phyloP scores from a whole-genome alignment of 2,888 invertebrate species.

The Chaitophorus viminalis region DNA sequence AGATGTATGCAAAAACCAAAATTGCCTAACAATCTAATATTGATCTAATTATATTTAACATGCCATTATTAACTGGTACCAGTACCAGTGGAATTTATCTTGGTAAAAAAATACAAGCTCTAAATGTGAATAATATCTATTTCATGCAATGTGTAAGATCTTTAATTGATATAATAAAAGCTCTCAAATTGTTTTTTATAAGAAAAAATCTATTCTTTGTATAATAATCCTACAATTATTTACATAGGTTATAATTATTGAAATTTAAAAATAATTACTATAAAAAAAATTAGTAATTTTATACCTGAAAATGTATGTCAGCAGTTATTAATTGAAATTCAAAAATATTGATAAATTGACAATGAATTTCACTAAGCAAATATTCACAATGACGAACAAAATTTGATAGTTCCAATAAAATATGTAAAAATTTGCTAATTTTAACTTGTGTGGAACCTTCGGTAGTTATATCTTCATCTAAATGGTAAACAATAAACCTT shows the following conservation, averaged over 20 bases:
- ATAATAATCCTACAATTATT: background rate
- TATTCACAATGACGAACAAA: conserved; percentile 78
- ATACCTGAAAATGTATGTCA: conserved; percentile 66
- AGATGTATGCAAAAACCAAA: too few relatives aligned
- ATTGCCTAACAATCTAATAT: too few relatives aligned
- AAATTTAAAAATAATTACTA: background rate
- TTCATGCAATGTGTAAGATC: too few relatives aligned
- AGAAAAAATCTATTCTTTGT: too few relatives aligned
- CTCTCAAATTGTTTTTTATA: too few relatives aligned
- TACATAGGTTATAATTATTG: too few relatives aligned
- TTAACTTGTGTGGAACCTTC: conserved; percentile 33
- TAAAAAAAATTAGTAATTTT: conserved; percentile 41
- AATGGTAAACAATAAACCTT: background rate
- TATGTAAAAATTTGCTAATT: conserved; percentile 69
- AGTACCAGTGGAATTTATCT: too few relatives aligned
- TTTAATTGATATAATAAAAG: too few relatives aligned
- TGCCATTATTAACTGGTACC: too few relatives aligned
- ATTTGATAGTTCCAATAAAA: conserved; percentile 73
- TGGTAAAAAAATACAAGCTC: too few relatives aligned
- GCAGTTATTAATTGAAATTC: conserved; percentile 66
- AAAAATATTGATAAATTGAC: conserved; percentile 79
- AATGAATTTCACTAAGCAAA: conserved; percentile 77
- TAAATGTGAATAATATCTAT: too few relatives aligned
- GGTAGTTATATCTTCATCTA: conserved; percentile 35
- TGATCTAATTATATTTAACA: too few relatives aligned